Evolutionary conservation across 2,888 invertebrate genomes (phyloP), one percentile per base, ranked within the genome.

Genomic region (Harpalus rubripes): DNA sequence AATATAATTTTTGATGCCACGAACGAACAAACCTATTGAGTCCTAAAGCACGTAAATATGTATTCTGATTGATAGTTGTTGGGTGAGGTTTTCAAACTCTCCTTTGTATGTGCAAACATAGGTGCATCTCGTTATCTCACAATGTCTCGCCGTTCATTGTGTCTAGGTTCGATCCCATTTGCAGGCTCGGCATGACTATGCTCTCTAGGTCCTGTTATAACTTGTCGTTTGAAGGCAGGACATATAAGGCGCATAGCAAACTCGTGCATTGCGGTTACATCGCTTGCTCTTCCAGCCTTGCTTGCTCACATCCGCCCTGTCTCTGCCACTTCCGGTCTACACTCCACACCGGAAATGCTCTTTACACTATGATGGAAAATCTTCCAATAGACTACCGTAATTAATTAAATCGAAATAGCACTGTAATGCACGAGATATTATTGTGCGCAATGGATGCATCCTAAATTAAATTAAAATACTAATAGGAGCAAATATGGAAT

Each of bases 341-440:
- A 63, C 26, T n/a, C 22, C 44, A 44, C 22, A 44, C 72, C 22
- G 72, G 72, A 74, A 74, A 74, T 74, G 72, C 41, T 74, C 72
- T 74, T 44, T 74, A 74, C 22, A 44, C 22, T 74, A 74, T 74
- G 72, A 74, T 74, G 72, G 72, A 74, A 74, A 74, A 74, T 74
- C 22, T 39, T 74, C 15, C 44, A 44, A 44, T 74, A 74, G 72
- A 74, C 44, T 74, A 41, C 41, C 68, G 41, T 22, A 74, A 74
- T 74, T 74, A 74, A 74, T 74, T 74, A 74, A 1, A 52, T 12
- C 44, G 32, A 52, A 72, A n/a, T n/a, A 41, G 39, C 16, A 39
- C 41, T n/a, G 72, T 41, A 61, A 15, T 61, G 12, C 44, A 61
- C 22, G 32, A 5, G 6, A 32, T 32, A 32, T 32, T 32, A 32